Evolutionary conservation across 1,140 invertebrate species (phyloP).

Genomic region (Drosophila lini): DNA sequence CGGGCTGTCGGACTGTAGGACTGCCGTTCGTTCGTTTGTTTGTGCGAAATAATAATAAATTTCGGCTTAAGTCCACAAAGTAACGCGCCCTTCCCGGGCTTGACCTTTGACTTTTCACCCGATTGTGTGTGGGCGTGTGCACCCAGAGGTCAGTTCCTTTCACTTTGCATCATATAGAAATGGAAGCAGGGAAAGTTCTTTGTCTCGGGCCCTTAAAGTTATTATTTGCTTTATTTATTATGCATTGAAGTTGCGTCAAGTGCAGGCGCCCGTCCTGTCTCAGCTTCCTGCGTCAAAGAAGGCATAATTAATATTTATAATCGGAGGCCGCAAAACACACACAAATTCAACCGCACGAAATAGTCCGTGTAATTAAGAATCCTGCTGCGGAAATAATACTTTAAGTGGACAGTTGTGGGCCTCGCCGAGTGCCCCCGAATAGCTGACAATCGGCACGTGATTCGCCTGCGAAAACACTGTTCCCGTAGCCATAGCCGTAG

Average conservation of each 20-base stretch:
- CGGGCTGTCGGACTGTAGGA: background rate
- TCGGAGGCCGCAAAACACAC: slow-evolving; percentile 25
- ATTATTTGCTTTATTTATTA: slow-evolving; percentile 80
- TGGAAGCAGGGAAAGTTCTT: slow-evolving; percentile 49
- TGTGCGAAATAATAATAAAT: slow-evolving; percentile 60
- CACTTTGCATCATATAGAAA: slow-evolving; percentile 44
- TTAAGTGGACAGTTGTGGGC: slow-evolving; percentile 76
- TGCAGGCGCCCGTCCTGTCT: slow-evolving; percentile 15
- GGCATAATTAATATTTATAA: slow-evolving; percentile 58
- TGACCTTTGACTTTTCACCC: slow-evolving; percentile 44
- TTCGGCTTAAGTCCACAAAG: slow-evolving; percentile 59
- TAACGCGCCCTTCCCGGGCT: slow-evolving; percentile 6
- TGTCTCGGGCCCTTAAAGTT: slow-evolving; percentile 52
- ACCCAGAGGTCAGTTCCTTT: slow-evolving; percentile 21
- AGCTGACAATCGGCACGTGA: slow-evolving; percentile 75
- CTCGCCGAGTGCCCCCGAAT: slow-evolving; percentile 58
- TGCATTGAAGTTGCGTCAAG: slow-evolving; percentile 68
- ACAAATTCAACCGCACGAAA: slow-evolving; percentile 36
- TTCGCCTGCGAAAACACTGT: slow-evolving; percentile 59
- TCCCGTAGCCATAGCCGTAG: background rate
- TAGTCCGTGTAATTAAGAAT: slow-evolving; percentile 70
- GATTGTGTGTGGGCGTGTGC: background rate
- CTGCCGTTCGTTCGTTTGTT: slow-evolving; percentile 35
- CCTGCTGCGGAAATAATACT: slow-evolving; percentile 76
- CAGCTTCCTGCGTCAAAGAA: slow-evolving; percentile 28